Evolutionary conservation across 2,113 vertebrate species (phyloP).

Genomic region (Saccopteryx bilineata): DNA sequence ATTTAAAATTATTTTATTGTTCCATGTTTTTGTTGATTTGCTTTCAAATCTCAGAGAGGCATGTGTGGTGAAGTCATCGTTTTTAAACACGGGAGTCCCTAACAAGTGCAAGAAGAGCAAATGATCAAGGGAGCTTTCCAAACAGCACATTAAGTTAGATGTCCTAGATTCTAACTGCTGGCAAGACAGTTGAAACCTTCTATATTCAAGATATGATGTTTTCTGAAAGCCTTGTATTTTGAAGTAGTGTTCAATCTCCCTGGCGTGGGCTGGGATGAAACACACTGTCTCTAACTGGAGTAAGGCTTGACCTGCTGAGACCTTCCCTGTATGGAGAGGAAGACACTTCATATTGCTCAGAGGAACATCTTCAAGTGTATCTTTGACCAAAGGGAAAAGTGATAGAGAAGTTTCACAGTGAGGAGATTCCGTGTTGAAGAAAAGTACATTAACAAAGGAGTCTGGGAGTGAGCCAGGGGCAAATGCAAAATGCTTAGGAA

Average conservation of each 20-base stretch:
- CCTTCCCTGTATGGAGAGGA: not conserved
- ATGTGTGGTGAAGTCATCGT: not conserved
- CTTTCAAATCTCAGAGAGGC: slow-evolving; percentile 45
- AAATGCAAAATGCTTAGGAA: not conserved
- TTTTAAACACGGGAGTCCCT: slow-evolving; percentile 24
- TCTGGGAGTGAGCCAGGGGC: not conserved
- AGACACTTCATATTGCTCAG: not conserved
- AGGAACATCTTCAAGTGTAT: not conserved
- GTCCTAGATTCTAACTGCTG: slow-evolving; percentile 31
- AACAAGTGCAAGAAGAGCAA: not conserved
- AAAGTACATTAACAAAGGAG: not conserved
- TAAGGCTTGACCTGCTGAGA: not conserved
- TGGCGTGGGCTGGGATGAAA: not conserved
- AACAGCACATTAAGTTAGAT: not conserved
- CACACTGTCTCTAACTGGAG: not conserved
- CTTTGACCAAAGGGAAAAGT: not conserved
- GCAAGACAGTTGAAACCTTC: slow-evolving; percentile 20
- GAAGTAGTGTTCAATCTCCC: not conserved
- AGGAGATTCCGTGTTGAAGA: not conserved
- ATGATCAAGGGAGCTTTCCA: slow-evolving; percentile 40
- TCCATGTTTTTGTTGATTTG: not conserved
- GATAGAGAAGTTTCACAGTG: not conserved
- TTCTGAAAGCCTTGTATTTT: slow-evolving; percentile 62
- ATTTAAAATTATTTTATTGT: not conserved
- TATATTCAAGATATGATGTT: not conserved